Base-by-base conservation (phyloP, 1,140 invertebrate species). In the Ylistrum balloti region DNA sequence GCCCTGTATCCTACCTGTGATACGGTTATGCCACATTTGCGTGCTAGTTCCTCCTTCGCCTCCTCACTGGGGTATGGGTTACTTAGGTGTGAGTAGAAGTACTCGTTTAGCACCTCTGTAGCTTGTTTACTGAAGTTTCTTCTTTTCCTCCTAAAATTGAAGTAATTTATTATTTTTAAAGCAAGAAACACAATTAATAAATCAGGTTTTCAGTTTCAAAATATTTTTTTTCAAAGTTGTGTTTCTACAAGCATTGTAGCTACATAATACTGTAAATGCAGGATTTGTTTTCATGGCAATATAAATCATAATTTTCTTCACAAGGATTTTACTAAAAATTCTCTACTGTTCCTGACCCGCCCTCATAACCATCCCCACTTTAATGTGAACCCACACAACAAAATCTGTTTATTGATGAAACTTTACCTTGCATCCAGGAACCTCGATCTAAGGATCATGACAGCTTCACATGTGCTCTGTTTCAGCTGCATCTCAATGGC, bases 11-110 rank as follows among this genome's bases (percentile, higher is more conserved):
- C 34, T 96, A 98, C 98, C 97, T 98, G 98, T 95, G 98, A 98
- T 33, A 99, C 99, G 56, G 99, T 99, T 96, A 99, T 99, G 95
- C 99, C 98, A 97, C 99, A 99, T 96, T 99, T 99, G 95, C 99
- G 97, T n/a, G 99, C 99, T 96, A 99, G 97, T 96, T 99, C 99
- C 97, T 99, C 99, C 96, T 99, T 99, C 86, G 99, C 99, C 97
- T 99, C 99, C 97, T 99, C 99, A 95, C 98, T 99, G 89, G 99
- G 99, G 97, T 99, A 99, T 32, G 99, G 99, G 97, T 99, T 99
- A 96, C 98, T 99, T 93, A 99, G 97, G 97, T 99, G 99, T 92
- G 99, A 99, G 97, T 99, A 99, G 97, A 99, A 99, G 97, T 99
- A 99, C 97, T 99, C 99, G 96, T 99, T 99, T 93, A 99, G 97